Percentiles rank a stretch among this genome's conserved stretches.
phyloP scores from a whole-genome alignment of 2,888 invertebrate species.

The Iselma pallidipennis region DNA sequence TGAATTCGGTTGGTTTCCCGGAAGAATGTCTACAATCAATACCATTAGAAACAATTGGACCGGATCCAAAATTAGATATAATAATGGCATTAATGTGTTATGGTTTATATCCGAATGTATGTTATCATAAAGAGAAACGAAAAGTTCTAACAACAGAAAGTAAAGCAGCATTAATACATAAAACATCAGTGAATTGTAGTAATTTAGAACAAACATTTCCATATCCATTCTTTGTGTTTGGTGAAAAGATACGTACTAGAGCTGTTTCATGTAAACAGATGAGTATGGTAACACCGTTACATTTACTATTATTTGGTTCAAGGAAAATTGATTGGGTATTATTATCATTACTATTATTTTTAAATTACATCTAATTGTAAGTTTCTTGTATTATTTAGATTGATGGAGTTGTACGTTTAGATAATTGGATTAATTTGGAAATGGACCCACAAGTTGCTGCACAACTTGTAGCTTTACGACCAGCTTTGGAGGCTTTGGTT shows the following conservation, averaged over 20 bases:
- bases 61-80: conserved; percentile 80
- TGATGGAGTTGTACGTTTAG: conserved; percentile 77
- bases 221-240: conserved; percentile 96
- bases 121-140: conserved; percentile 92
- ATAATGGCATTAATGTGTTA: conserved; percentile 84
- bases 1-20: conserved; percentile 80
- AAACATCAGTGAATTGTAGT: conserved; percentile 94
- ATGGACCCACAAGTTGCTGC: conserved; percentile 82
- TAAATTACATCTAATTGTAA: neutral
- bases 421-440: conserved; percentile 92
- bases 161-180: conserved; percentile 92
- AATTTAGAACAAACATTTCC: conserved; percentile 82
- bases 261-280: conserved; percentile 96
- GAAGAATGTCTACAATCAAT: conserved; percentile 81
- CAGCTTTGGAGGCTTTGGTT: conserved; percentile 85
- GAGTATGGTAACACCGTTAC: conserved; percentile 91
- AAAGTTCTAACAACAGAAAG: conserved; percentile 95
- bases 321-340: conserved; percentile 77
- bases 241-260: conserved; percentile 95
- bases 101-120: conserved; percentile 97
- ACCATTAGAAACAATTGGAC: conserved; percentile 73
- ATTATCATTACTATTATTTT: conserved; percentile 9
- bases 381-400: conserved; percentile 53
- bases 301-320: conserved; percentile 90
- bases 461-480: conserved; percentile 81